Evolutionary conservation across 2,888 invertebrate species (phyloP).

Genomic region (Andrena flavipes): DNA sequence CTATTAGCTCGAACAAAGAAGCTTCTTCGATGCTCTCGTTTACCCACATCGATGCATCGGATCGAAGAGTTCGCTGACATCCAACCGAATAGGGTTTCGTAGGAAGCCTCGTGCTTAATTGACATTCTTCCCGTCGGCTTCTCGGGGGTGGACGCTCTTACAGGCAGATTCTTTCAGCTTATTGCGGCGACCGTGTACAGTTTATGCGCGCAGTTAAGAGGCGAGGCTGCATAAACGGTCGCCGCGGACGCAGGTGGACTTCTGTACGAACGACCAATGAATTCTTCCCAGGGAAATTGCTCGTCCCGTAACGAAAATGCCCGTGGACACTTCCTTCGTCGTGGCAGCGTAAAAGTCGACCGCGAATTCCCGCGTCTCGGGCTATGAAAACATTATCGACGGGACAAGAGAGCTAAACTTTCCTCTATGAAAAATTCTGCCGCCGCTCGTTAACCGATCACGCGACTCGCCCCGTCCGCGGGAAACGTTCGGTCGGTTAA

Average conservation of each 20-base stretch:
- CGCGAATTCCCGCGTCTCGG: conserved; percentile 27
- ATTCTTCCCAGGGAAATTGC: conserved; percentile 73
- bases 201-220: conserved; percentile 67
- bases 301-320: conserved; percentile 54
- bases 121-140: not conserved
- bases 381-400: conserved; percentile 43
- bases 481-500: not conserved
- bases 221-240: conserved; percentile 62
- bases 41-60: not conserved
- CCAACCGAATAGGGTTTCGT: not conserved
- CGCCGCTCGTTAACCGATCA: conserved; percentile 3
- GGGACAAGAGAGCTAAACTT: conserved; percentile 23
- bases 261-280: conserved; percentile 69
- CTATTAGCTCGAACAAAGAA: not conserved
- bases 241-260: conserved; percentile 74
- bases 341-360: conserved; percentile 52
- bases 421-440: conserved; percentile 20
- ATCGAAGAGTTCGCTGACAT: not conserved
- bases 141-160: not conserved
- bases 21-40: not conserved
- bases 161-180: conserved; percentile 63
- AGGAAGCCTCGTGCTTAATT: not conserved
- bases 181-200: conserved; percentile 58
- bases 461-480: not conserved
- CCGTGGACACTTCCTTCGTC: conserved; percentile 65